A percentile compares a stretch with the other conserved stretches of the same genome.
phyloP scores from a whole-genome alignment of 1,140 invertebrate genomes.

The Kradibia gibbosae region DNA sequence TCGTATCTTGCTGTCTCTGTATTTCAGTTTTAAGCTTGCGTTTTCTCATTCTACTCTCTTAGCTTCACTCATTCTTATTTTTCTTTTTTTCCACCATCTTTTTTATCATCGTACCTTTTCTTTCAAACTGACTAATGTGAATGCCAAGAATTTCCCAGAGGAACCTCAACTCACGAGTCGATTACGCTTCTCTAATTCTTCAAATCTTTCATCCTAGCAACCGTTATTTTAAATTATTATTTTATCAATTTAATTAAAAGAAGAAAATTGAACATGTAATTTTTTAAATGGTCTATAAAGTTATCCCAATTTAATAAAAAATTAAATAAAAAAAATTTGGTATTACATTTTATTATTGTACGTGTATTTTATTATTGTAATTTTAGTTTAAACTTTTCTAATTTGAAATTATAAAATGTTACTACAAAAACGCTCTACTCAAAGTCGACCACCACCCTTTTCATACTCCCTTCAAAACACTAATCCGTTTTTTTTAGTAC shows the following conservation, averaged over 20 bases:
- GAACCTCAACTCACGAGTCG: slow-evolving; percentile 36
- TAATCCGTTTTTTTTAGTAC: too few relatives aligned
- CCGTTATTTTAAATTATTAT: slow-evolving; percentile 7
- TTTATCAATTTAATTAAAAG: slow-evolving; percentile 18
- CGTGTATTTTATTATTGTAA: too few relatives aligned
- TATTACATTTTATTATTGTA: too few relatives aligned
- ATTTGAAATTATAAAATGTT: too few relatives aligned
- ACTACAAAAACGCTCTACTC: too few relatives aligned
- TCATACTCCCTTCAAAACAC: too few relatives aligned
- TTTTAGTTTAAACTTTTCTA: too few relatives aligned
- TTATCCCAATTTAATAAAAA: too few relatives aligned
- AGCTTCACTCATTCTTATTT: not conserved
- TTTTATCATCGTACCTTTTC: slow-evolving; percentile 21
- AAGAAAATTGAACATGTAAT: not conserved
- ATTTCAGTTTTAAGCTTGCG: not conserved
- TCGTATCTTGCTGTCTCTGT: not conserved
- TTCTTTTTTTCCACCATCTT: slow-evolving; percentile 17
- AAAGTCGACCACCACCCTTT: too few relatives aligned
- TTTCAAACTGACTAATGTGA: slow-evolving; percentile 35
- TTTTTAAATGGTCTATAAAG: too few relatives aligned
- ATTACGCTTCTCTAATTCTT: slow-evolving; percentile 32
- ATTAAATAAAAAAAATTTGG: too few relatives aligned
- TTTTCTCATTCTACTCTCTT: not conserved
- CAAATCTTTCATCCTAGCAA: not conserved
- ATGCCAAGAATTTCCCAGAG: slow-evolving; percentile 50